Base-by-base conservation (phyloP, 2,888 invertebrate genomes). In the Portevinia maculata region DNA sequence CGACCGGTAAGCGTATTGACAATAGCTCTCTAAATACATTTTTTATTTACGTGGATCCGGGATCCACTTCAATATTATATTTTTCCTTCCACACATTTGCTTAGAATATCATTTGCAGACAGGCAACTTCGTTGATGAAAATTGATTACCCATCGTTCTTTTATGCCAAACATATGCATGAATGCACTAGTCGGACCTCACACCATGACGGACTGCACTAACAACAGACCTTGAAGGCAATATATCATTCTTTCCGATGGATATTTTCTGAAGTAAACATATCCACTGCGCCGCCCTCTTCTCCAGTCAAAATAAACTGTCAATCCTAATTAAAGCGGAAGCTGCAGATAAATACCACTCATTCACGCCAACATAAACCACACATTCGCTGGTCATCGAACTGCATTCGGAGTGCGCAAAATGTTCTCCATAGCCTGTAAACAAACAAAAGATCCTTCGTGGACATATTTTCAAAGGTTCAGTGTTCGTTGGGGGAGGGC, bases 361-460 rank as follows among this genome's bases (percentile, higher is more conserved):
- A 17, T 52, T 8, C 52, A 52, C 41, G 44, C 41, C 19, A 67
- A 67, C 57, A 59, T 52, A 44, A 75, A 67, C 44, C 44, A 59
- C 11, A 62, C 37, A 37, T 60, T 19, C 37, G n/a, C 37, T 75
- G 75, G 75, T 75, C 69, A 69, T 69, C 69, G 69, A 76, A 76
- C 69, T 69, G 37, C 7, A 8, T 34, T 11, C 30, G 32, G 28
- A 50, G 15, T 17, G 32, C 1, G 8, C 9, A 48, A 39, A 19
- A 11, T 11, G 11, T 17, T 7, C 21, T 15, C 34, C 48, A 13
- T 24, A 24, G 24, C 24, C 24, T 65, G 30, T 52, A 44, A 59
- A 67, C 32, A 67, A 73, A 59, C 32, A 52, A 46, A 67, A 44
- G 24, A 34, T 74, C 59, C 67, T 73, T 60, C 48, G 34, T 60